These are phyloP conservation scores for Phyllotis vaccarum DNA, from an alignment of 2,797 vertebrate genomes.

Conservation along the genomic window DNA sequence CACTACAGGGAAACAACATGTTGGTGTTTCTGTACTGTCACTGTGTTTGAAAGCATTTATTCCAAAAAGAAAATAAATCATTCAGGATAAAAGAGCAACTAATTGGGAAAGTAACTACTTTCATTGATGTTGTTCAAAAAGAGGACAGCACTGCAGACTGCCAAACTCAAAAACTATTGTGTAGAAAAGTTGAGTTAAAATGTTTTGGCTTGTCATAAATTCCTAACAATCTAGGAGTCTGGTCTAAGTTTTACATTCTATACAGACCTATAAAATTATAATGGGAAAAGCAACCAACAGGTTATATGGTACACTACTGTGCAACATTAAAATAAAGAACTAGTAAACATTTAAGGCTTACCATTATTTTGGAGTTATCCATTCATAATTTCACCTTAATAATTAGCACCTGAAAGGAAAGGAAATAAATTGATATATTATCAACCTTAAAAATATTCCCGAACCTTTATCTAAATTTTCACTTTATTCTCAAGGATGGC, in stretches of 20 bases:
- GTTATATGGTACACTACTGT: not conserved
- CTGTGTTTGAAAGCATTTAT: slow-evolving; percentile 29
- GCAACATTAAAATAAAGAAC: not conserved
- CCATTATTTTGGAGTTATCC: slow-evolving; percentile 17
- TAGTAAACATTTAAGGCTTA: slow-evolving; percentile 66
- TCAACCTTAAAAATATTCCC: not conserved
- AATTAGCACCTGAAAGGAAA: slow-evolving; percentile 59
- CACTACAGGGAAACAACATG: not conserved
- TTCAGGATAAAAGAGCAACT: slow-evolving; percentile 36
- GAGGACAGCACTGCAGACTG: not conserved
- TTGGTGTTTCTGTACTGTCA: not conserved
- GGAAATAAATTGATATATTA: not conserved
- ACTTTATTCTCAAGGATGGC: not conserved
- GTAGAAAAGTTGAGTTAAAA: slow-evolving; percentile 39
- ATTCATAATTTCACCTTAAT: slow-evolving; percentile 2
- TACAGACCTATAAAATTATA: not conserved
- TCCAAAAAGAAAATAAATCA: slow-evolving; percentile 49
- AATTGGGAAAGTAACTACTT: slow-evolving; percentile 61
- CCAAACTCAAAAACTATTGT: slow-evolving; percentile 62
- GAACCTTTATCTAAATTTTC: not conserved
- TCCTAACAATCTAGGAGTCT: not conserved
- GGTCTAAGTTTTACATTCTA: not conserved
- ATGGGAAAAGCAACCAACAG: not conserved
- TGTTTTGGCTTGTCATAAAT: not conserved
- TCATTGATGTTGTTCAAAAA: slow-evolving; percentile 64